A percentile compares a stretch with the other conserved stretches of the same genome.
phyloP scores from a whole-genome alignment of 1,140 invertebrate species.

The Drosophila sp. region DNA sequence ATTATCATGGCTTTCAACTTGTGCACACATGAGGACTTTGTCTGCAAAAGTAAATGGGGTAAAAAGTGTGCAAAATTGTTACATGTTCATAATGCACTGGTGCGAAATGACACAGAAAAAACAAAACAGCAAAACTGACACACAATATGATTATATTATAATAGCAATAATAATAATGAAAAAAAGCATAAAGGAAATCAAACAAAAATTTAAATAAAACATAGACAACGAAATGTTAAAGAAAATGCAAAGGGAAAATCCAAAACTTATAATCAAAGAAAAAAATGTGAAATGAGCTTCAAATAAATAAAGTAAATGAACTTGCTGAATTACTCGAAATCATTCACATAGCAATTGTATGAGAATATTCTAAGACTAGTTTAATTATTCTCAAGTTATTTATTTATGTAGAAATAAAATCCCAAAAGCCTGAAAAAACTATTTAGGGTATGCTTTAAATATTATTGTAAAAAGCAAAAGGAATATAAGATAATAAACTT shows the following conservation, averaged over 20 bases:
- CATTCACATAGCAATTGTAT: conserved; percentile 24
- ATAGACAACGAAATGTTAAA: conserved; percentile 38
- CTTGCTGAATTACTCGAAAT: conserved; percentile 13
- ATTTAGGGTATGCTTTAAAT: too few species aligned
- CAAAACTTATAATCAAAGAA: conserved; percentile 58
- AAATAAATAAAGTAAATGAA: conserved; percentile 25
- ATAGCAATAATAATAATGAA: conserved; percentile 24
- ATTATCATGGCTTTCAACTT: conserved; percentile 31
- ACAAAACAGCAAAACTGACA: conserved; percentile 54
- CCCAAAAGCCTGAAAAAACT: too few species aligned
- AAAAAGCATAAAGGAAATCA: conserved; percentile 27
- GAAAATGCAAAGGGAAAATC: conserved; percentile 53
- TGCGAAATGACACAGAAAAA: conserved; percentile 56
- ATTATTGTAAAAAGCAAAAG: too few species aligned
- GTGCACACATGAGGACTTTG: conserved; percentile 6
- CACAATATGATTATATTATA: conserved; percentile 33
- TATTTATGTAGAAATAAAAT: too few species aligned
- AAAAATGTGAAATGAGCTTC: conserved; percentile 45
- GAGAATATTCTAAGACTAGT: too few species aligned
- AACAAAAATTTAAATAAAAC: conserved; percentile 13
- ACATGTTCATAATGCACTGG: conserved; percentile 48
- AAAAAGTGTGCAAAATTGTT: conserved; percentile 51
- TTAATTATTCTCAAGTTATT: too few species aligned
- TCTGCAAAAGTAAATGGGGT: conserved; percentile 25
- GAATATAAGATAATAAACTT: too few species aligned